Conservation (phyloP, 2,797 vertebrate species). For the Forpus xanthops region DNA sequence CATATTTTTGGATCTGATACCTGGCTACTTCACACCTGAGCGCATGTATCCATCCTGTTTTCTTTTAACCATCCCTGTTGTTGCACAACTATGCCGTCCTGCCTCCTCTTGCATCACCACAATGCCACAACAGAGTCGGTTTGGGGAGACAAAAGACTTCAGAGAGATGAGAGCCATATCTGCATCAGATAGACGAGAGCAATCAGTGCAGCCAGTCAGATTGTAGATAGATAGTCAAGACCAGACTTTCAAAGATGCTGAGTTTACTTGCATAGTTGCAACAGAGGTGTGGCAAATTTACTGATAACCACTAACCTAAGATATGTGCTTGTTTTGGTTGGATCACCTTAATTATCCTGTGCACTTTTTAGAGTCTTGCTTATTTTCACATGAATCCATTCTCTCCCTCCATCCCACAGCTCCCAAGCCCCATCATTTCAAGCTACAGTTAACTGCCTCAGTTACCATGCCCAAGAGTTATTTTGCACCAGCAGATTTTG, state of each 20-base stretch:
- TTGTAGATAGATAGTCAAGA: conserved; percentile 22
- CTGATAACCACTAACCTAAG: conserved; percentile 5
- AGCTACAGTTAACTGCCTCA: neutral
- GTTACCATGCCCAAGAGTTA: neutral
- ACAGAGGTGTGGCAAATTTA: neutral
- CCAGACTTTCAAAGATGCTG: neutral
- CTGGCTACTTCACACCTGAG: conserved; percentile 14
- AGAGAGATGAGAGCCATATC: conserved; percentile 2
- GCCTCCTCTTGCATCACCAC: conserved; percentile 38
- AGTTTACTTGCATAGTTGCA: conserved; percentile 8
- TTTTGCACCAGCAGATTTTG: neutral
- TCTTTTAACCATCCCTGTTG: neutral
- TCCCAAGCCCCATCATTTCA: neutral
- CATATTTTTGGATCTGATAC: conserved; percentile 42
- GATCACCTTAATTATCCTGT: neutral
- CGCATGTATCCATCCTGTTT: neutral
- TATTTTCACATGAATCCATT: neutral
- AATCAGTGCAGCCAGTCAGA: conserved; percentile 1
- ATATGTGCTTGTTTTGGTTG: neutral
- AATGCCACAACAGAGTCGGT: conserved; percentile 1
- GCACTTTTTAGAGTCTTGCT: neutral
- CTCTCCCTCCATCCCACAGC: neutral
- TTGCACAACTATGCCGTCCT: conserved; percentile 21
- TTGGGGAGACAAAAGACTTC: conserved; percentile 23
- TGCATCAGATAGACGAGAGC: neutral